Conservation (phyloP, 2,797 vertebrate species). For the Phrynocephalus vlangalii region DNA sequence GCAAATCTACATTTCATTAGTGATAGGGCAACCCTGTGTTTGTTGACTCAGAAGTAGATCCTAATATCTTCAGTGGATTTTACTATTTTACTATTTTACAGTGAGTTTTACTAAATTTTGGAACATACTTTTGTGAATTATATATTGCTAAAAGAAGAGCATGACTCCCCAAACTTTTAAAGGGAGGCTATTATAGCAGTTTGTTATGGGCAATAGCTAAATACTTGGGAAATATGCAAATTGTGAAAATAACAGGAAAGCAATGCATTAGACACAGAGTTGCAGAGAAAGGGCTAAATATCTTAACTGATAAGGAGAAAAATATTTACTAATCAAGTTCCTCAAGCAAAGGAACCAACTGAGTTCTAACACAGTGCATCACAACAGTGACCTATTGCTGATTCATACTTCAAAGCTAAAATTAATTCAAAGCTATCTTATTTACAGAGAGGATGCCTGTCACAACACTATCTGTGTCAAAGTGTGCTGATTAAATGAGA, state of each 20-base stretch:
- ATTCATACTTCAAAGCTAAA: too few relatives aligned
- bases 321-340: neutral
- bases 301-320: neutral
- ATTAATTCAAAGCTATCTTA: too few relatives aligned
- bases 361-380: too few relatives aligned
- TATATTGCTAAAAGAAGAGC: neutral
- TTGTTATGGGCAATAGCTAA: neutral
- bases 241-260: neutral
- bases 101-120: neutral
- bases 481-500: too few relatives aligned
- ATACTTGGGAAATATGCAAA: neutral
- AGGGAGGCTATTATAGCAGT: neutral
- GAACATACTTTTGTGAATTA: neutral
- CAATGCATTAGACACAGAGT: neutral
- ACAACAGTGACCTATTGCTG: too few relatives aligned
- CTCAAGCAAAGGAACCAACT: neutral
- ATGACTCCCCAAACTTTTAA: neutral
- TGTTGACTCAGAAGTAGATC: too few relatives aligned
- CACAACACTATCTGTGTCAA: too few relatives aligned
- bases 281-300: neutral
- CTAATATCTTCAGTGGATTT: too few relatives aligned
- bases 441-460: too few relatives aligned
- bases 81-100: too few relatives aligned
- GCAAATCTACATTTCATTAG: too few relatives aligned
- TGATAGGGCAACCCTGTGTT: too few relatives aligned